These are phyloP conservation scores for Pseudochromis fuscus DNA, from an alignment of 2,797 vertebrate genomes.

Conservation along the genomic window DNA sequence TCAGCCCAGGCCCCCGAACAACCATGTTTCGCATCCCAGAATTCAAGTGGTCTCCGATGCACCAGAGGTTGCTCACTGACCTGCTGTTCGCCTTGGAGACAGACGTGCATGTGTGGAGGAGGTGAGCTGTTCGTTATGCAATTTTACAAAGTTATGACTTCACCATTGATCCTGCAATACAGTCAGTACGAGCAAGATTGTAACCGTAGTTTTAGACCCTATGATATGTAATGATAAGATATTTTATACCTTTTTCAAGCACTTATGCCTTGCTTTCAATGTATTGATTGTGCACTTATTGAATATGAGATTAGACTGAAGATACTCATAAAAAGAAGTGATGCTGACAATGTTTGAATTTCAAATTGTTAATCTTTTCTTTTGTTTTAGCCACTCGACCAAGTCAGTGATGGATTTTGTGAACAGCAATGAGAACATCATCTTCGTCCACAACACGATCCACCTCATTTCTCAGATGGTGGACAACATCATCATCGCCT, in stretches of 20 bases:
- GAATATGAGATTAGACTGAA: neutral
- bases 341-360: no score
- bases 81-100: slow-evolving; percentile 98
- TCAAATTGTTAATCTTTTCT: neutral
- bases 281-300: neutral
- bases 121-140: slow-evolving; percentile 80
- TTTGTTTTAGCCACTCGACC: slow-evolving; percentile 92
- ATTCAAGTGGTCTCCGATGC: slow-evolving; percentile 99
- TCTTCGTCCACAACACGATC: slow-evolving; percentile 99
- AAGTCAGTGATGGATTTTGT: slow-evolving; percentile 99
- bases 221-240: no score
- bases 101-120: slow-evolving; percentile 98
- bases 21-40: slow-evolving; percentile 99
- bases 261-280: neutral
- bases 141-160: no score
- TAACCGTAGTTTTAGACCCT: no score
- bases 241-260: no score
- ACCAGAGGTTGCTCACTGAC: slow-evolving; percentile 97
- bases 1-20: slow-evolving; percentile 97
- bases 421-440: slow-evolving; percentile 99
- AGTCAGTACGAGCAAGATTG: no score
- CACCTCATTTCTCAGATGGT: slow-evolving; percentile 99
- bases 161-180: no score
- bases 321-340: neutral
- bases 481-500: slow-evolving; percentile 99